phyloP scores from a whole-genome alignment of 2,797 vertebrate genomes.

The Pygocentrus nattereri region DNA sequence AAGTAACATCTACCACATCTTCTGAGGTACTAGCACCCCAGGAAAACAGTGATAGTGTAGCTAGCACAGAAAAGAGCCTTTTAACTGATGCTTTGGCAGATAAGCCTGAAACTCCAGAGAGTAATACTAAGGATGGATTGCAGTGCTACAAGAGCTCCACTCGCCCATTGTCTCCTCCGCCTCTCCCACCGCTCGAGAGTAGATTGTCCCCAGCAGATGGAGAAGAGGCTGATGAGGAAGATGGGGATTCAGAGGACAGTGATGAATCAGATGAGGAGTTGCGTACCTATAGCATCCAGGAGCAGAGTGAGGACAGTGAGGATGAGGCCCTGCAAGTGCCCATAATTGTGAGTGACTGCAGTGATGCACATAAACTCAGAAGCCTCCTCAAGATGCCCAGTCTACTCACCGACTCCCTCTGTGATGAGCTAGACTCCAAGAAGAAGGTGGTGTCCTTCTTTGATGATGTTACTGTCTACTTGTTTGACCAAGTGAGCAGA shows the following conservation, averaged over 20 bases:
- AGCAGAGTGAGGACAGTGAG: slow-evolving; percentile 92
- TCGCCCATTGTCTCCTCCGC: slow-evolving; percentile 55
- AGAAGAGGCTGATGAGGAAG: slow-evolving; percentile 83
- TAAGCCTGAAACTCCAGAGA: slow-evolving; percentile 57
- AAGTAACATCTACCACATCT: slow-evolving; percentile 10
- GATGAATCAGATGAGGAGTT: slow-evolving; percentile 94
- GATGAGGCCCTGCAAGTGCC: slow-evolving; percentile 84
- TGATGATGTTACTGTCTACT: slow-evolving; percentile 94
- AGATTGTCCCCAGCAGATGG: slow-evolving; percentile 60
- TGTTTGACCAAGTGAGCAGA: slow-evolving; percentile 92
- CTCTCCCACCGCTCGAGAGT: slow-evolving; percentile 57
- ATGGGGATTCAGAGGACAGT: slow-evolving; percentile 89
- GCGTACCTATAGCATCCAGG: slow-evolving; percentile 86
- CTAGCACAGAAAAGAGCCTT: slow-evolving; percentile 1
- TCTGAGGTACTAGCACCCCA: slow-evolving; percentile 21
- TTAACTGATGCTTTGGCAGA: slow-evolving; percentile 25
- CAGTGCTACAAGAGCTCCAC: slow-evolving; percentile 29
- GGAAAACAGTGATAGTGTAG: slow-evolving; percentile 4
- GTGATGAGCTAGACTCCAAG: slow-evolving; percentile 83
- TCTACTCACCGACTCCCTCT: slow-evolving; percentile 71
- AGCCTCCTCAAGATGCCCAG: slow-evolving; percentile 90
- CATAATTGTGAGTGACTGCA: slow-evolving; percentile 91
- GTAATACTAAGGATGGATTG: slow-evolving; percentile 49
- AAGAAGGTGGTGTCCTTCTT: slow-evolving; percentile 97
- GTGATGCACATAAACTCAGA: slow-evolving; percentile 85